Conservation (phyloP, 2,888 invertebrate species). For the Panorpa germanica region DNA sequence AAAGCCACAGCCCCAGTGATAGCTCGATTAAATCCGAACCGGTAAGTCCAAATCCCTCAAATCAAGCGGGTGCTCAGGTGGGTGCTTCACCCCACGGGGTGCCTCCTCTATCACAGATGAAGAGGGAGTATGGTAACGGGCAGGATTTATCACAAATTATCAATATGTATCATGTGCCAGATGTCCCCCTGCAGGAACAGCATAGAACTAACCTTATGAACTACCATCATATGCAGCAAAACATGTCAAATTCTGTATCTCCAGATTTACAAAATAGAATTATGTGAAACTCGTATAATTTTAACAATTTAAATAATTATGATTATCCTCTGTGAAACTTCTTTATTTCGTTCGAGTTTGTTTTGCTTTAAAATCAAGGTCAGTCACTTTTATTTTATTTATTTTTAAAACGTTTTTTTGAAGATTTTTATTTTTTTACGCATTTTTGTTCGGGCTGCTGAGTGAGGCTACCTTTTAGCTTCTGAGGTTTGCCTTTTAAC, state of each 20-base stretch:
- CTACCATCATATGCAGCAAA: constrained; percentile 23
- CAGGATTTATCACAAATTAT: constrained; percentile 41
- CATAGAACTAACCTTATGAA: constrained; percentile 23
- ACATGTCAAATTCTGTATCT: constrained; percentile 20
- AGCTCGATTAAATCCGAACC: constrained; percentile 81
- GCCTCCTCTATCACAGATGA: constrained; percentile 32
- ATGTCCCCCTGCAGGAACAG: constrained; percentile 31
- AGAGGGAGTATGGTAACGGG: constrained; percentile 45
- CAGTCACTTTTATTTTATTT: too few species aligned
- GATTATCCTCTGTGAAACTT: too few species aligned
- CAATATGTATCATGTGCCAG: constrained; percentile 47
- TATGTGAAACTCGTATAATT: too few species aligned
- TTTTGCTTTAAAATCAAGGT: too few species aligned
- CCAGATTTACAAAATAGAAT: constrained; percentile 24
- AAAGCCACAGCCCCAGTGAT: constrained; percentile 68
- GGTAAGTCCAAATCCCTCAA: constrained; percentile 56
- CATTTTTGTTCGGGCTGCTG: too few species aligned
- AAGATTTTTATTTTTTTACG: too few species aligned
- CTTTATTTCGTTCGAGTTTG: too few species aligned
- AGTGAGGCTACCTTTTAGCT: too few species aligned
- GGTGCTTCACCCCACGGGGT: constrained; percentile 23
- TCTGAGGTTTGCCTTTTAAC: too few species aligned
- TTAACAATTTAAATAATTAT: too few species aligned
- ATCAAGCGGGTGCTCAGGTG: constrained; percentile 30
- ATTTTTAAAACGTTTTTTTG: too few species aligned